A percentile compares a stretch with the other conserved stretches of the same genome.
Conservation (phyloP, 2,888 invertebrate genomes). For the Amiota minor region DNA sequence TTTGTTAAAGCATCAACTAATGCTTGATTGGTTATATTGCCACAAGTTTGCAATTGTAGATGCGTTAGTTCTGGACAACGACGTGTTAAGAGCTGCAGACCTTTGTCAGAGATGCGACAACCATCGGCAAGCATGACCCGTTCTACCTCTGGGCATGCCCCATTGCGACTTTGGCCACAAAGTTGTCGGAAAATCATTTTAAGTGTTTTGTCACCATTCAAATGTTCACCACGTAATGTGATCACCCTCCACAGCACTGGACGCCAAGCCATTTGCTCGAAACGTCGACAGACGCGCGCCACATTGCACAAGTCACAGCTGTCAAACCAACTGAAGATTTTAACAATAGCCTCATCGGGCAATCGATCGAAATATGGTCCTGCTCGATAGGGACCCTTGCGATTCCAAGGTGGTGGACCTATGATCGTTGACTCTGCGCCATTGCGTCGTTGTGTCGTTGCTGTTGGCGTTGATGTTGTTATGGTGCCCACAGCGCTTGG, state of each 20-base stretch:
- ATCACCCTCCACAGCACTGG: slow-evolving; percentile 84
- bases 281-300: slow-evolving; percentile 83
- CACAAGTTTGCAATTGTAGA: slow-evolving; percentile 84
- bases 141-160: slow-evolving; percentile 80
- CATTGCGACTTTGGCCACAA: slow-evolving; percentile 80
- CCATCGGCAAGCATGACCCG: slow-evolving; percentile 81
- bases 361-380: slow-evolving; percentile 77
- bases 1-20: slow-evolving; percentile 85
- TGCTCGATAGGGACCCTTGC: slow-evolving; percentile 70
- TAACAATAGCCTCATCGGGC: slow-evolving; percentile 80
- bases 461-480: slow-evolving; percentile 46
- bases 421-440: slow-evolving; percentile 38
- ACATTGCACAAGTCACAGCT: slow-evolving; percentile 83
- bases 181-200: slow-evolving; percentile 79
- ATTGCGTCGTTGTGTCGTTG: slow-evolving; percentile 42
- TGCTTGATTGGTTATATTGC: slow-evolving; percentile 83
- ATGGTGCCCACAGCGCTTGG: background rate
- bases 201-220: slow-evolving; percentile 79
- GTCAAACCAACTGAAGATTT: slow-evolving; percentile 81
- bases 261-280: slow-evolving; percentile 85
- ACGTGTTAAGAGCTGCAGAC: slow-evolving; percentile 83
- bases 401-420: slow-evolving; percentile 72
- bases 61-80: slow-evolving; percentile 88
- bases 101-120: slow-evolving; percentile 83
- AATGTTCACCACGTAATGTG: slow-evolving; percentile 76